Base-by-base conservation (phyloP, 2,888 invertebrate genomes). In the Agrochola litura region DNA sequence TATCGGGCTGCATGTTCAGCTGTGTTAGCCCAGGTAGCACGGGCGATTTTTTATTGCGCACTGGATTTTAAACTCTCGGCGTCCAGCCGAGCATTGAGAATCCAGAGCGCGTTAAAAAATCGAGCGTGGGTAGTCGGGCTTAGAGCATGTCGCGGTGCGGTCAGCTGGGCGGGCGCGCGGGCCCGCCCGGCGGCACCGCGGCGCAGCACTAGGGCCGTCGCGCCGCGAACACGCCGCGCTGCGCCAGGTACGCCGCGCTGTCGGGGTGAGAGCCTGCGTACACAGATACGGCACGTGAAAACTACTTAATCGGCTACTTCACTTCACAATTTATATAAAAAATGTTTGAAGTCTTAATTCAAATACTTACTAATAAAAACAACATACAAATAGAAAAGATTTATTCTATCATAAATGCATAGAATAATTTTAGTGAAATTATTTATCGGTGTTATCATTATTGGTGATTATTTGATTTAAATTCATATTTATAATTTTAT, bases 161-260 rank as follows among this genome's bases (percentile, higher is more conserved):
- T 56, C 67, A 56, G 64, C 64, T 41, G 25, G 69, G 65, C 30
- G 46, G 25, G 72, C 72, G 70, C 46, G 71, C 49, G 52, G 8
- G 74, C 6, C 54, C 4, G 73, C n/a, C 68, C 61, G 74, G 63
- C 63, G 78, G 86, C 92, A 93, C 93, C 95, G 95, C 93, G 91
- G 92, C 91, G 91, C 89, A 81, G 68, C 93, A 89, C 95, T 95
- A 95, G 89, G 94, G 91, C 70, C 95, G 94, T 84, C 95, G 95
- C 81, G 92, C 91, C 82, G 88, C 88, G 88, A 90, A 89, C 85
- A 88, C 89, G 85, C 91, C 82, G 86, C 92, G 90, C 87, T 60
- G 70, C 87, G 88, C 79, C 87, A 90, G 77, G 90, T 90, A 92
- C 19, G 58, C 54, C 25, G 83, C 80, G 72, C 60, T 46, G 25